Evolutionary conservation across 1,140 invertebrate genomes (phyloP).

Genomic region (Leptestheria dahalacensis): DNA sequence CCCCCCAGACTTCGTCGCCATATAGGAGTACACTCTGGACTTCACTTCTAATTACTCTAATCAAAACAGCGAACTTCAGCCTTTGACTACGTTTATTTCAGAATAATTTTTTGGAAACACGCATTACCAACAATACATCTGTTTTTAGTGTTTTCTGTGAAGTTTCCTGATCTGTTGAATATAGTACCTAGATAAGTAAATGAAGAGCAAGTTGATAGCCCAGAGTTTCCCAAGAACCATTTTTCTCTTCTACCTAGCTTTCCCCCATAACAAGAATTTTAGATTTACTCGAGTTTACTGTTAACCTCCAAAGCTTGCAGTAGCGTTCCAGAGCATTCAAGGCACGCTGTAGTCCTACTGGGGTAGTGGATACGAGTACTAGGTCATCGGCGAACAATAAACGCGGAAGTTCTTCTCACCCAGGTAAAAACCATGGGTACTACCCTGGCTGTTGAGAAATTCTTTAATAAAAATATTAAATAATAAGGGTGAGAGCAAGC

Average conservation of each 20-base stretch:
- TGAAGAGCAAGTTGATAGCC: too few relatives aligned
- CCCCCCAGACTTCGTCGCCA: not conserved
- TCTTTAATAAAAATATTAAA: not conserved
- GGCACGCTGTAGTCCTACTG: not conserved
- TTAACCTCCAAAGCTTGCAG: not conserved
- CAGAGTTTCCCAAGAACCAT: too few relatives aligned
- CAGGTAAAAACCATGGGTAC: not conserved
- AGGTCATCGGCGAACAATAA: not conserved
- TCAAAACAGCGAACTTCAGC: not conserved
- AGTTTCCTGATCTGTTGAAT: too few relatives aligned
- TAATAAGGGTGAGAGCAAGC: not conserved
- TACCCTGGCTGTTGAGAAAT: not conserved
- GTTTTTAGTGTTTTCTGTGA: too few relatives aligned
- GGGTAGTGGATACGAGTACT: not conserved
- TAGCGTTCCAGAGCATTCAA: not conserved
- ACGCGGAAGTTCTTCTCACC: not conserved
- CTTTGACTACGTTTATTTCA: too few relatives aligned
- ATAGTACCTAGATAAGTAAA: too few relatives aligned
- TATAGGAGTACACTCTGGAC: not conserved
- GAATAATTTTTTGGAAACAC: too few relatives aligned
- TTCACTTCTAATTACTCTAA: not conserved
- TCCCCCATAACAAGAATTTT: not conserved
- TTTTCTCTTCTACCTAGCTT: not conserved
- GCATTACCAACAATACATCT: too few relatives aligned
- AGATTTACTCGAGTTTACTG: not conserved